Conservation (phyloP, 2,888 invertebrate genomes). For the Incurvaria masculella region DNA sequence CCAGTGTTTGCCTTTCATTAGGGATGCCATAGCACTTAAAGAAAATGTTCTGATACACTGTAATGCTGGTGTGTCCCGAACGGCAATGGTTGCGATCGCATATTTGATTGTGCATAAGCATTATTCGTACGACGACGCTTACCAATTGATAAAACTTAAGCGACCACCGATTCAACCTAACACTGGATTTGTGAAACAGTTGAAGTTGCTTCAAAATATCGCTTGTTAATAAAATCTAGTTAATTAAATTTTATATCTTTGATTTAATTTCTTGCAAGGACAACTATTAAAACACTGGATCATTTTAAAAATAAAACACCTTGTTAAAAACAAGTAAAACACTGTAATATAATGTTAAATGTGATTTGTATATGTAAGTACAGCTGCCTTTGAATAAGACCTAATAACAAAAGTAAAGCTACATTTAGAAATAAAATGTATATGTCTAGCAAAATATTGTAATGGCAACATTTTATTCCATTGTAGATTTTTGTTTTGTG, state of each 20-base stretch:
- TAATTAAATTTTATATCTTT: too few relatives aligned
- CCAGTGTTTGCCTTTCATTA: conserved; percentile 62
- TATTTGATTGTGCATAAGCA: conserved; percentile 67
- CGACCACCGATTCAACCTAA: conserved; percentile 76
- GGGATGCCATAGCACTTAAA: conserved; percentile 38
- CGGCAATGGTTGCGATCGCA: conserved; percentile 74
- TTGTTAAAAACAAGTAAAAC: not conserved
- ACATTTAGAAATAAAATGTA: not conserved
- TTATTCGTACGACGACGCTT: conserved; percentile 63
- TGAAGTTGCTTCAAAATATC: conserved; percentile 36
- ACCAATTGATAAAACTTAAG: conserved; percentile 60
- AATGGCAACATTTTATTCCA: too few relatives aligned
- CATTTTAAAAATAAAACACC: not conserved
- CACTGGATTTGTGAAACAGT: conserved; percentile 71
- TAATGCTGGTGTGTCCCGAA: conserved; percentile 89
- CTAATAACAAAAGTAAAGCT: not conserved
- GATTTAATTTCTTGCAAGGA: conserved; percentile 15
- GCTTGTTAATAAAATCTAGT: too few relatives aligned
- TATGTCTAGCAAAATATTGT: not conserved
- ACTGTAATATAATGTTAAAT: not conserved
- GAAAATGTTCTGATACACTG: conserved; percentile 79
- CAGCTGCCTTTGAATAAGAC: too few relatives aligned
- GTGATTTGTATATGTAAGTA: not conserved
- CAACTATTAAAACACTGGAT: not conserved
- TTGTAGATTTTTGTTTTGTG: too few relatives aligned